A percentile compares a stretch with the other conserved stretches of the same genome.
Evolutionary conservation across 2,888 invertebrate species (phyloP).

Genomic region (Meteorus colon): DNA sequence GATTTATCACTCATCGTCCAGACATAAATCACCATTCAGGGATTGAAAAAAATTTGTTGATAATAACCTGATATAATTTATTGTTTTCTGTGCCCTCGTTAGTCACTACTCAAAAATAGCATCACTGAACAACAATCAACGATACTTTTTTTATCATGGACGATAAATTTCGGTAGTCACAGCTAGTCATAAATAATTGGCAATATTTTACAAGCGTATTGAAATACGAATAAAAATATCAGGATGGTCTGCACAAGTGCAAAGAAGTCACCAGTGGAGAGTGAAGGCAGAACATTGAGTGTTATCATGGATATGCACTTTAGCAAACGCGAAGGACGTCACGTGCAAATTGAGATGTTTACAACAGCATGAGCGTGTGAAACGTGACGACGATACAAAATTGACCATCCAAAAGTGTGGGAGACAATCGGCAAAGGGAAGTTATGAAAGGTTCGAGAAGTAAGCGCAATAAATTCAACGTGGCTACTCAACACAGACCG

Average conservation of each 20-base stretch:
- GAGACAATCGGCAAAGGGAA: neutral
- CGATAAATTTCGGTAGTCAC: slow-evolving; percentile 64
- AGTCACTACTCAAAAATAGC: neutral
- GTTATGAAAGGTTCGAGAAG: slow-evolving; percentile 1
- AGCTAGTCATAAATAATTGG: slow-evolving; percentile 59
- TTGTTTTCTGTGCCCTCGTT: neutral
- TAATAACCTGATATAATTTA: neutral
- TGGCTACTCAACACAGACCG: neutral
- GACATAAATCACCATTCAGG: neutral
- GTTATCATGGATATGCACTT: slow-evolving; percentile 19
- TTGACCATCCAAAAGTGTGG: neutral
- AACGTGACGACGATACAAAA: slow-evolving; percentile 39
- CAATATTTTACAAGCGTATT: slow-evolving; percentile 56
- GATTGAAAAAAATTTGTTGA: neutral
- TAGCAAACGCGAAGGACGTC: slow-evolving; percentile 36
- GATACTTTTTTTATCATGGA: slow-evolving; percentile 63
- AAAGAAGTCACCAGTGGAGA: neutral
- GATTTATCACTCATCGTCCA: neutral
- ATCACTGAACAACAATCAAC: slow-evolving; percentile 42
- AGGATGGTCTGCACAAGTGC: neutral
- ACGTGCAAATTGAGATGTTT: slow-evolving; percentile 43
- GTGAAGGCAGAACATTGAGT: neutral
- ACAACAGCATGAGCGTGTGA: slow-evolving; percentile 32
- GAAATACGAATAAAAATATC: slow-evolving; percentile 7
- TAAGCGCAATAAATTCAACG: neutral